Evolutionary conservation across 2,113 vertebrate genomes (phyloP).

Genomic region (Catharus bicknelli): DNA sequence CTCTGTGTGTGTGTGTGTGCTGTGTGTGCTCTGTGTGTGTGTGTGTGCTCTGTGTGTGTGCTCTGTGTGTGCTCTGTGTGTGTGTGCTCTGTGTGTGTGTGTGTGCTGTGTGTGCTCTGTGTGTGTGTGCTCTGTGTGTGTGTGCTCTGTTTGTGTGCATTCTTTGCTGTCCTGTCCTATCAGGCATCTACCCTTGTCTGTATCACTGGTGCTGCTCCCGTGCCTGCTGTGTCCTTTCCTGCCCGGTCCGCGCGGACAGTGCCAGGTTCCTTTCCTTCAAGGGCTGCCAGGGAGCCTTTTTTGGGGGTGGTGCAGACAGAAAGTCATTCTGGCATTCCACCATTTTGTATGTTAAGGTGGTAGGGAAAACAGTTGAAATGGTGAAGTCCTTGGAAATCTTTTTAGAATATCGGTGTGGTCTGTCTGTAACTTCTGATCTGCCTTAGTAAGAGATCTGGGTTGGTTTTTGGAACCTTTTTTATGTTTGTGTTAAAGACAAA

Average conservation of each 20-base stretch:
- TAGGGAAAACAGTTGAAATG: background rate
- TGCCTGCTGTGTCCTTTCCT: rapidly evolving
- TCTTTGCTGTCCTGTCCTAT: background rate
- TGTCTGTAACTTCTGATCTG: background rate
- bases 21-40: background rate
- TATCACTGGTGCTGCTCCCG: rapidly evolving
- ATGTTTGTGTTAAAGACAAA: background rate
- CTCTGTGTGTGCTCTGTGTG: background rate
- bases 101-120: no score
- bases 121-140: background rate
- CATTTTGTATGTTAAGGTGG: rapidly evolving
- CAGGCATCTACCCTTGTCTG: rapidly evolving
- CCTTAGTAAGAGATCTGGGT: rapidly evolving
- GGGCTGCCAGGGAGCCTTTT: rapidly evolving
- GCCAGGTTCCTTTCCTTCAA: background rate
- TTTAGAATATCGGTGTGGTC: rapidly evolving
- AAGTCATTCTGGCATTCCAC: rapidly evolving
- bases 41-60: background rate
- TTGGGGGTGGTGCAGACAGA: rapidly evolving
- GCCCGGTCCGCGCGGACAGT: rapidly evolving
- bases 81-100: background rate
- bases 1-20: no score
- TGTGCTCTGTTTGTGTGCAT: no score
- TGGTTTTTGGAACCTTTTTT: rapidly evolving
- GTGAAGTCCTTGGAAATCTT: background rate